A percentile compares a stretch with the other conserved stretches of the same genome.
Conservation (phyloP, 2,888 invertebrate species). For the Drosophila rubida region DNA sequence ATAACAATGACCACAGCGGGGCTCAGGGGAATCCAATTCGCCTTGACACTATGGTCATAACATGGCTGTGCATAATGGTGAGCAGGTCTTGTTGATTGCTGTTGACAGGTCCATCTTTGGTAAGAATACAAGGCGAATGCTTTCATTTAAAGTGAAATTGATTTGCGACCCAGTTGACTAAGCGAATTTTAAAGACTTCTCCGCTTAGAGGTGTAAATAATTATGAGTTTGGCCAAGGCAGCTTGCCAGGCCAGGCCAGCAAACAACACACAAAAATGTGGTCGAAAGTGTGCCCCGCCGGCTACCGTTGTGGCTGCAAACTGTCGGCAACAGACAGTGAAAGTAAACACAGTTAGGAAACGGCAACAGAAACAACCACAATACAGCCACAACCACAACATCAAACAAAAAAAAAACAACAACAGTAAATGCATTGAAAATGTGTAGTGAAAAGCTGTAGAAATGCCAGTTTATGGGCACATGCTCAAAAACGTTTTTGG, state of each 20-base stretch:
- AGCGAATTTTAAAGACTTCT: constrained; percentile 63
- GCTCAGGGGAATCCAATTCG: constrained; percentile 19
- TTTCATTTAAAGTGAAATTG: constrained; percentile 79
- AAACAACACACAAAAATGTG: constrained; percentile 48
- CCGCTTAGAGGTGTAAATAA: constrained; percentile 77
- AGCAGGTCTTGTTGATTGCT: constrained; percentile 33
- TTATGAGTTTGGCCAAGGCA: constrained; percentile 64
- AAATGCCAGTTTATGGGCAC: constrained; percentile 59
- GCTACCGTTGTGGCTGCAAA: constrained; percentile 59
- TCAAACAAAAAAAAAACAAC: constrained; percentile 15
- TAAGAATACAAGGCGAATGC: constrained; percentile 56
- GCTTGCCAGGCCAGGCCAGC: constrained; percentile 27
- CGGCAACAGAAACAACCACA: constrained; percentile 32
- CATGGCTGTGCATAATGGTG: constrained; percentile 48
- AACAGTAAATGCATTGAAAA: constrained; percentile 57
- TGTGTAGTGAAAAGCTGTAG: constrained; percentile 64
- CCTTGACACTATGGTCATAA: constrained; percentile 21
- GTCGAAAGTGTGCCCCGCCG: constrained; percentile 60
- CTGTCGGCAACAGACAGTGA: constrained; percentile 68
- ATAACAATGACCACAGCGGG: constrained; percentile 3
- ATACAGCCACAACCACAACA: constrained; percentile 17
- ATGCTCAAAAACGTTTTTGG: constrained; percentile 46
- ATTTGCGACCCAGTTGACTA: constrained; percentile 77
- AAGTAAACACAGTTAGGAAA: constrained; percentile 75
- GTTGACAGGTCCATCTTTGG: constrained; percentile 72